Evolutionary conservation across 2,888 invertebrate species (phyloP).

Genomic region (Fragum sueziense): DNA sequence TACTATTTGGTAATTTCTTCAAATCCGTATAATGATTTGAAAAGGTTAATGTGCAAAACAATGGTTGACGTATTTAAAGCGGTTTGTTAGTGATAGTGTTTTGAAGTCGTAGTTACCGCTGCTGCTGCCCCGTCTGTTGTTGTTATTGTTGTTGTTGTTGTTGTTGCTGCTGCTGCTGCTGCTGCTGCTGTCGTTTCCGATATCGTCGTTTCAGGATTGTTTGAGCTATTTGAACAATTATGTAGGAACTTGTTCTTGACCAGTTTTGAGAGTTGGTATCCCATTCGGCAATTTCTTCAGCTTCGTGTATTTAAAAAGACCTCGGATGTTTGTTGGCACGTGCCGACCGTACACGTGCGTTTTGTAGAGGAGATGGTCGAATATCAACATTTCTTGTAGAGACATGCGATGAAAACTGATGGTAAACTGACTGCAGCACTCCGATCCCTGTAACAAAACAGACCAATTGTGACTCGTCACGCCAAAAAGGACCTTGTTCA

Average conservation of each 20-base stretch:
- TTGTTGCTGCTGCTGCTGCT: no score
- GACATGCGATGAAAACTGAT: slow-evolving; percentile 96
- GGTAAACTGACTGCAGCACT: slow-evolving; percentile 84
- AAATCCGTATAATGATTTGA: no score
- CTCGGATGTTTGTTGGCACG: slow-evolving; percentile 26
- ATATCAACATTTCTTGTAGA: slow-evolving; percentile 94
- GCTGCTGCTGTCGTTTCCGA: no score
- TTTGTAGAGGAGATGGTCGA: slow-evolving; percentile 94
- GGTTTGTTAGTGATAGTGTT: no score
- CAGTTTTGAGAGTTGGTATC: slow-evolving; percentile 41
- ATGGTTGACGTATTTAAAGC: no score
- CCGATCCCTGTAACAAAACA: slow-evolving; percentile 55
- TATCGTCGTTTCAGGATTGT: no score
- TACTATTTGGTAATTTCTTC: no score
- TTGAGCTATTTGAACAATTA: no score
- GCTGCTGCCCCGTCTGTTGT: no score
- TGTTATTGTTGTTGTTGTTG: no score
- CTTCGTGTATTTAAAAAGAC: slow-evolving; percentile 39
- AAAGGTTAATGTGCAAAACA: no score
- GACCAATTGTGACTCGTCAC: neutral
- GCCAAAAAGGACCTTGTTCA: neutral
- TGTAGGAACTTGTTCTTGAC: neutral
- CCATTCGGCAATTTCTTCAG: slow-evolving; percentile 55
- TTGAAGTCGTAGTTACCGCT: no score
- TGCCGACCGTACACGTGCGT: slow-evolving; percentile 64